Evolutionary conservation across 2,888 invertebrate genomes (phyloP).

Genomic region (Formica aserva): DNA sequence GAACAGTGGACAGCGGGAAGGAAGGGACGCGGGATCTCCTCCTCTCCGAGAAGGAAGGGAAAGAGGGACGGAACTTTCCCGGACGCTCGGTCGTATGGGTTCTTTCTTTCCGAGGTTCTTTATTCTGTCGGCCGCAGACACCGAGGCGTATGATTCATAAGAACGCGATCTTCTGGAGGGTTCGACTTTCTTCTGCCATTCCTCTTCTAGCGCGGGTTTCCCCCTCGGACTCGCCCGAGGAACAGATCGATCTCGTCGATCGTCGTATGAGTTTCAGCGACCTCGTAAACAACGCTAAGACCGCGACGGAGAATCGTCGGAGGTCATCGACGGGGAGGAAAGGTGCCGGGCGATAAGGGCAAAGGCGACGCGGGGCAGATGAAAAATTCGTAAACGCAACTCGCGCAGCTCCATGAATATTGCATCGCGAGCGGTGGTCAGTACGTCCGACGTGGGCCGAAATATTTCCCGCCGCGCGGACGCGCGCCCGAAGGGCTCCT

Average conservation of each 20-base stretch:
- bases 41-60: conserved; percentile 52
- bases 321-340: conserved; percentile 6
- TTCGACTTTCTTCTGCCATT: conserved; percentile 9
- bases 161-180: conserved; percentile 40
- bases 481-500: conserved; percentile 47
- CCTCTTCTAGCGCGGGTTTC: not conserved
- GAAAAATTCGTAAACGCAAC: conserved; percentile 74
- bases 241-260: conserved; percentile 46
- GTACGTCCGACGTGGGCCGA: conserved; percentile 38
- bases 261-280: conserved; percentile 36
- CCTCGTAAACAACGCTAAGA: conserved; percentile 50
- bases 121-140: conserved; percentile 77
- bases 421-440: conserved; percentile 72
- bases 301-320: not conserved
- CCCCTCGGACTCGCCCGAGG: not conserved
- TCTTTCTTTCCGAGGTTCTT: conserved; percentile 66
- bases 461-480: conserved; percentile 6
- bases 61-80: conserved; percentile 42
- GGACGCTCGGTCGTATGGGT: conserved; percentile 41
- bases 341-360: conserved; percentile 55
- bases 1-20: conserved; percentile 11
- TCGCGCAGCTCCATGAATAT: conserved; percentile 69
- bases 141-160: conserved; percentile 76
- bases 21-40: not conserved
- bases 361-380: conserved; percentile 38